These are phyloP conservation scores for Clamator glandarius DNA, from an alignment of 2,797 vertebrate genomes.

Conservation along the genomic window DNA sequence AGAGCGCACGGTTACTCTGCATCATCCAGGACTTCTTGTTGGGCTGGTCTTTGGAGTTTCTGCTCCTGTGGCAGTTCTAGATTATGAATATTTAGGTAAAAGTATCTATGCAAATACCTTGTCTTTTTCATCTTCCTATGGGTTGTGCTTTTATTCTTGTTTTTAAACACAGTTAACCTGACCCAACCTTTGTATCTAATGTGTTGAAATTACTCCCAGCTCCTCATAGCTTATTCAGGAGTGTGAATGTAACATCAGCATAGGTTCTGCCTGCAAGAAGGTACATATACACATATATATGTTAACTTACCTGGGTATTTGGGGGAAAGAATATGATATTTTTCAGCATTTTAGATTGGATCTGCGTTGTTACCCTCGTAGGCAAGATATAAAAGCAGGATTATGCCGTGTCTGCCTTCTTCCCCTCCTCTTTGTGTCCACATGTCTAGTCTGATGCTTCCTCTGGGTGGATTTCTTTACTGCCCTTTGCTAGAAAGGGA, in stretches of 20 bases:
- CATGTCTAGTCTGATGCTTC: neutral
- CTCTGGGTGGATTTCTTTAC: neutral
- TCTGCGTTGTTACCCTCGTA: neutral
- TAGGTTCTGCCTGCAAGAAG: neutral
- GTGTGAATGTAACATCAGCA: neutral
- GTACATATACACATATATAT: neutral
- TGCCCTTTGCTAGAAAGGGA: neutral
- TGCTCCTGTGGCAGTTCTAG: neutral
- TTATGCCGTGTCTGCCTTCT: neutral
- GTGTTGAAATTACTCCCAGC: neutral
- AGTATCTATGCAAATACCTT: neutral
- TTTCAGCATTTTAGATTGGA: neutral
- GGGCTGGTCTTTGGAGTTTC: neutral
- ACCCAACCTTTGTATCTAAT: neutral
- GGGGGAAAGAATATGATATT: neutral
- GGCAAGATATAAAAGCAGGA: neutral
- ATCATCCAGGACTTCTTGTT: neutral
- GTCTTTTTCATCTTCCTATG: neutral
- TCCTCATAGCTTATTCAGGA: neutral
- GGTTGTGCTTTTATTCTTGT: neutral
- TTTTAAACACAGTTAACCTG: neutral
- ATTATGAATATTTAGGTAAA: neutral
- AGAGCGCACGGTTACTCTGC: neutral
- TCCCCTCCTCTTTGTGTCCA: accelerated
- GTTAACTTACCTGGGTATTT: neutral